Conservation (phyloP, 2,797 vertebrate species). For the Spinibarbus caldwelli region DNA sequence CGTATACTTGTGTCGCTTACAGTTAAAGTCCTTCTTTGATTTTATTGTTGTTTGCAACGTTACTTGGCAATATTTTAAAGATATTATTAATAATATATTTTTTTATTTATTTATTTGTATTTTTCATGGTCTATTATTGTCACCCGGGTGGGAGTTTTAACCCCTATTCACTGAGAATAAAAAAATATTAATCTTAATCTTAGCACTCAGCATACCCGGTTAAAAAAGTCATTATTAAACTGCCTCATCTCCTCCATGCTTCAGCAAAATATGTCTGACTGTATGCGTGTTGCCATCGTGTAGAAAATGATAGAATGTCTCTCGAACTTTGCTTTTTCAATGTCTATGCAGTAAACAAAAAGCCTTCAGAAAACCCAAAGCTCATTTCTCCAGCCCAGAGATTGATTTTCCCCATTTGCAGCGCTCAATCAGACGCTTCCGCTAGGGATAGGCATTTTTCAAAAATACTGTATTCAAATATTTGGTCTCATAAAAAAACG, state of each 20-base stretch:
- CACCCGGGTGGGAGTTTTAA: too few relatives aligned
- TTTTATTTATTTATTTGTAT: too few relatives aligned
- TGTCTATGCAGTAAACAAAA: conserved; percentile 25
- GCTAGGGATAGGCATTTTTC: not conserved
- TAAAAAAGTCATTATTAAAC: not conserved
- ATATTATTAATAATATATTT: too few relatives aligned
- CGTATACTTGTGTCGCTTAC: too few relatives aligned
- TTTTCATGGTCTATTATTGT: too few relatives aligned
- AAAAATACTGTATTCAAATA: not conserved
- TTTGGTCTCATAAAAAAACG: too few relatives aligned
- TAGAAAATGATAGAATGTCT: conserved; percentile 9
- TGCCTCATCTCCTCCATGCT: not conserved
- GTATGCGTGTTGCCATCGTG: not conserved
- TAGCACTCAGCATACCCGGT: too few relatives aligned
- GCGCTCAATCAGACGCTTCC: not conserved
- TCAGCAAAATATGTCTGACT: not conserved
- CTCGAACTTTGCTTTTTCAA: conserved; percentile 19
- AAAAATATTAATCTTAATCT: too few relatives aligned
- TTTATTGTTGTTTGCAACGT: too few relatives aligned
- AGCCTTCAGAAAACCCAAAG: conserved; percentile 15
- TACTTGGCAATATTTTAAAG: too few relatives aligned
- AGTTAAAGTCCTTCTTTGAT: too few relatives aligned
- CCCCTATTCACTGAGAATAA: too few relatives aligned
- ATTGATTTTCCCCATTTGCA: conserved; percentile 47
- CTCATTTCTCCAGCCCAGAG: conserved; percentile 30